phyloP scores from a whole-genome alignment of 2,797 vertebrate genomes.

The Lagocephalus sceleratus region DNA sequence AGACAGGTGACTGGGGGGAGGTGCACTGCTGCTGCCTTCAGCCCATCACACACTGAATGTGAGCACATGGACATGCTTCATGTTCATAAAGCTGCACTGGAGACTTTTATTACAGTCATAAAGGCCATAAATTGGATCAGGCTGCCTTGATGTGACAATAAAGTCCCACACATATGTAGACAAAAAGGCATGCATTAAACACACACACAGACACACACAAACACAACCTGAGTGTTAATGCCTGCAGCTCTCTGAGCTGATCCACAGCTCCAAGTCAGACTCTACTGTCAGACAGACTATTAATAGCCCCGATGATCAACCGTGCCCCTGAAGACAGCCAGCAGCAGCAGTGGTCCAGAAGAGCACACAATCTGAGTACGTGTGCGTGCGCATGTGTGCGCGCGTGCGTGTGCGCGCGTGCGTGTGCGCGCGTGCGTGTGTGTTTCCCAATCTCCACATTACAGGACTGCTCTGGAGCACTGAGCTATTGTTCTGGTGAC shows the following conservation, averaged over 20 bases:
- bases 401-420: too few relatives aligned
- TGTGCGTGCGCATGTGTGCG: background rate
- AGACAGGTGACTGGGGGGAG: background rate
- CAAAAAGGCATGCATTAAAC: conserved; percentile 4
- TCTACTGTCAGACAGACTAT: conserved; percentile 56
- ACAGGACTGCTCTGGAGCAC: conserved; percentile 18
- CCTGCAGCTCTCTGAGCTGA: conserved; percentile 40
- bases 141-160: conserved; percentile 1
- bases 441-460: conserved; percentile 8
- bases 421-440: background rate
- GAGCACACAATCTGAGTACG: conserved; percentile 18
- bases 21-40: too few relatives aligned
- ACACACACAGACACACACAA: conserved; percentile 2
- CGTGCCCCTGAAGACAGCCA: conserved; percentile 48
- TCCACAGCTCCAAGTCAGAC: conserved; percentile 49
- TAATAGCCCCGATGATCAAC: conserved; percentile 71
- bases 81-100: background rate
- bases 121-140: background rate
- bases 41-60: too few relatives aligned
- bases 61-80: too few relatives aligned
- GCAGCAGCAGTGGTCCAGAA: conserved; percentile 39
- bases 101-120: background rate
- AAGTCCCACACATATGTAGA: conserved; percentile 5
- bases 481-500: background rate
- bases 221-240: conserved; percentile 6